These are phyloP conservation scores for Amphibalanus amphitrite DNA, from an alignment of 1,140 invertebrate species.

Conservation along the genomic window DNA sequence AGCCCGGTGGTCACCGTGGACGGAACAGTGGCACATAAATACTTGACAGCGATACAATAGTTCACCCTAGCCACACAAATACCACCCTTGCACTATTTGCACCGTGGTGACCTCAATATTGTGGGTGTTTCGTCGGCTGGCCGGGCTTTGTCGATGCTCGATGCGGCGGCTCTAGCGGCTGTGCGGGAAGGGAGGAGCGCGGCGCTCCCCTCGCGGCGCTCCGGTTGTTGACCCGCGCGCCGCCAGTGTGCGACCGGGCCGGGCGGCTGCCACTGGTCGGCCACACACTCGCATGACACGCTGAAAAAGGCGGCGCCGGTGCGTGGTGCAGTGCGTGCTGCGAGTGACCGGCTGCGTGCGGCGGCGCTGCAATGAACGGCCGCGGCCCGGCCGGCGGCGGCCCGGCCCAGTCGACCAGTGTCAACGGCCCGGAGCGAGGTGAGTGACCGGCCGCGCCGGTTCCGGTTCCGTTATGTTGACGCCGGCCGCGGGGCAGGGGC, in stretches of 20 bases:
- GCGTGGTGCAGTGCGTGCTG: neutral
- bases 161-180: neutral
- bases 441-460: neutral
- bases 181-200: too few species aligned
- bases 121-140: neutral
- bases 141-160: neutral
- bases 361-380: neutral
- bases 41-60: too few species aligned
- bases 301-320: neutral
- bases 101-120: too few species aligned
- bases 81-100: too few species aligned
- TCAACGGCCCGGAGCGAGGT: neutral
- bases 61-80: too few species aligned
- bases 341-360: too few species aligned
- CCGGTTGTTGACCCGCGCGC: slow-evolving; percentile 1
- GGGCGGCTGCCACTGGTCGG: neutral
- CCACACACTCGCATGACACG: neutral
- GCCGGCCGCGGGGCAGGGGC: neutral
- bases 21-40: too few species aligned
- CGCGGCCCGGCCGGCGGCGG: too few species aligned
- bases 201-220: neutral
- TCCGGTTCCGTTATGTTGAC: neutral
- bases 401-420: neutral
- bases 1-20: neutral
- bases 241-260: neutral